Percentiles rank a stretch among this genome's conserved stretches.
Conservation (phyloP, 2,113 vertebrate genomes). For the Numenius arquata region DNA sequence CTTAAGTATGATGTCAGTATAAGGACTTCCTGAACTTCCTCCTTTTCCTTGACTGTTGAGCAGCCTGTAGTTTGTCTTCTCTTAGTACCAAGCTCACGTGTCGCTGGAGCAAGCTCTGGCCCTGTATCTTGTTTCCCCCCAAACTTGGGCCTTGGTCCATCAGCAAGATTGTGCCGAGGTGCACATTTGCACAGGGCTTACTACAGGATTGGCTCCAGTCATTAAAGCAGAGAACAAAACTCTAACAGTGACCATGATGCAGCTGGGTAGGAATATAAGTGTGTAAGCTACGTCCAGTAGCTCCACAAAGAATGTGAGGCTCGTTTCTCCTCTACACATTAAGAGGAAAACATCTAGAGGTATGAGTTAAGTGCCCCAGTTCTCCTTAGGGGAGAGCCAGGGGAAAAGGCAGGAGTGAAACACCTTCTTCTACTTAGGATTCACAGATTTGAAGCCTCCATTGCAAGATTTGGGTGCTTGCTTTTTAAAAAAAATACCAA, state of each 20-base stretch:
- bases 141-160: not conserved
- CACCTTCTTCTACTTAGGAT: not conserved
- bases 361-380: rapidly evolving
- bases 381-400: not conserved
- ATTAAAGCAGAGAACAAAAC: not conserved
- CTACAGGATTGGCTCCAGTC: not conserved
- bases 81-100: not conserved
- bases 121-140: not conserved
- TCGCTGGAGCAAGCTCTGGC: not conserved
- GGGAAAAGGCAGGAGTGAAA: not conserved
- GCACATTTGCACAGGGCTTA: not conserved
- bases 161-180: not conserved
- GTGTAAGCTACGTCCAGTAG: not conserved
- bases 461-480: not conserved
- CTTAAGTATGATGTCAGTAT: not conserved
- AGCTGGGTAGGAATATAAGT: not conserved
- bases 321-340: not conserved
- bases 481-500: not conserved
- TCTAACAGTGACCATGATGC: not conserved
- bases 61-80: not conserved
- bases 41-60: not conserved
- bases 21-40: not conserved
- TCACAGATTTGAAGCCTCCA: not conserved
- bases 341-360: not conserved
- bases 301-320: not conserved